Conservation (phyloP, 1,140 invertebrate genomes). For the Brachionus koreanus region DNA sequence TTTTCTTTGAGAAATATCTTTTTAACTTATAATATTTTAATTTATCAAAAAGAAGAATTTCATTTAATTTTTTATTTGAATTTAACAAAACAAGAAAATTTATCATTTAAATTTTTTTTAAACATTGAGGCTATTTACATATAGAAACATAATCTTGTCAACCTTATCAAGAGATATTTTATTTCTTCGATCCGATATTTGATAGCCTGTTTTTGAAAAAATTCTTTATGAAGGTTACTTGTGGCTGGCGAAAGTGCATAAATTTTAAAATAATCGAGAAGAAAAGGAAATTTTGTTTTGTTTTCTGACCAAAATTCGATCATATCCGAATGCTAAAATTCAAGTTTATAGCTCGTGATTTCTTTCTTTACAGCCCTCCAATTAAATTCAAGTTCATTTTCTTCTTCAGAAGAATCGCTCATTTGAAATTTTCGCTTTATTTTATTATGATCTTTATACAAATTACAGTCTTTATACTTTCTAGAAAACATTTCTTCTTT, state of each 20-base stretch:
- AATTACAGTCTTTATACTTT: not conserved
- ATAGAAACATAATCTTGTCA: not conserved
- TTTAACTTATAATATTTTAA: no score
- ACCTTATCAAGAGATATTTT: not conserved
- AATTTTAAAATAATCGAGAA: not conserved
- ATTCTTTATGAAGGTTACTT: not conserved
- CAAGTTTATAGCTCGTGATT: not conserved
- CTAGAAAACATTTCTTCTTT: not conserved
- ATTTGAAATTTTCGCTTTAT: not conserved
- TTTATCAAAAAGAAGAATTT: no score
- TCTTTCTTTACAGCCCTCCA: not conserved
- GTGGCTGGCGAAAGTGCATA: not conserved
- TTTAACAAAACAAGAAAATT: not conserved
- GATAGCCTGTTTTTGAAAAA: not conserved
- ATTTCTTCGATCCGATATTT: not conserved
- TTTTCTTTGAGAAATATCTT: no score
- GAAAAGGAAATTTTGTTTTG: not conserved
- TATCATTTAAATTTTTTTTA: not conserved
- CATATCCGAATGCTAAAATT: not conserved
- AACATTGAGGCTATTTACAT: not conserved
- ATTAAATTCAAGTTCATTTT: not conserved
- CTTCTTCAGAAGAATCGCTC: not conserved
- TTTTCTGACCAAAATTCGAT: slow-evolving; percentile 9
- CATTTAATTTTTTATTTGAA: no score
- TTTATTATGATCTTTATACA: not conserved